phyloP scores from a whole-genome alignment of 2,888 invertebrate species.

The Gari tellinella region DNA sequence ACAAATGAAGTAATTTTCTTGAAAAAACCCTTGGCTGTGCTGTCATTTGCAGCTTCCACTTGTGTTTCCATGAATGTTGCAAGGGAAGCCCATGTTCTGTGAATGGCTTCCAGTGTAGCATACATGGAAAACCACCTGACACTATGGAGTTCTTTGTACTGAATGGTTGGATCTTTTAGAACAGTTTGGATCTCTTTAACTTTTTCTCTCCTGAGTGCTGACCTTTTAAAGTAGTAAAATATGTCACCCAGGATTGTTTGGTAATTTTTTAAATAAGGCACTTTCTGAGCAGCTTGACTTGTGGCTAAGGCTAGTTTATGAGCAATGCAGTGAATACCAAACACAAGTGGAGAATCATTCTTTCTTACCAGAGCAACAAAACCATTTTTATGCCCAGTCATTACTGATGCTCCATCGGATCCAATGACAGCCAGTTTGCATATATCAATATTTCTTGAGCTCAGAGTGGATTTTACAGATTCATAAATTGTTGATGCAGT shows the following conservation, averaged over 20 bases:
- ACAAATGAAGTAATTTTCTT: too few species aligned
- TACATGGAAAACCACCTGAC: constrained; percentile 16
- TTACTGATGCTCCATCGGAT: constrained; percentile 15
- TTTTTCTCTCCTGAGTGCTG: constrained; percentile 3
- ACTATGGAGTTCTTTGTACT: constrained; percentile 13
- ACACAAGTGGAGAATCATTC: constrained; percentile 6
- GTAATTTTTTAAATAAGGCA: too few species aligned
- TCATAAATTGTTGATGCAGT: background rate
- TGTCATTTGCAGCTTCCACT: too few species aligned
- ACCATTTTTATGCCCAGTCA: constrained; percentile 14
- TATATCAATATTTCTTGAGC: background rate
- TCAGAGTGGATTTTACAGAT: background rate
- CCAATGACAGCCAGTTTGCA: background rate
- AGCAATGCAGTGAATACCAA: constrained; percentile 8
- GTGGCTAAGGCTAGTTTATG: background rate
- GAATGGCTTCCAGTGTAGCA: background rate
- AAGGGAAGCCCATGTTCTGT: constrained; percentile 1
- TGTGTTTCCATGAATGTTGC: constrained; percentile 1
- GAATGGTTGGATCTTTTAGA: background rate
- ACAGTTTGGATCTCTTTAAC: background rate
- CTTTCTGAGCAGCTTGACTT: constrained; percentile 2
- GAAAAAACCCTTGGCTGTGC: too few species aligned
- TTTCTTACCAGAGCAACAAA: constrained; percentile 10
- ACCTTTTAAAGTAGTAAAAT: constrained; percentile 2
- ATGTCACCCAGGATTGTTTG: background rate